Base-by-base conservation (phyloP, 2,888 invertebrate species). In the Eugnorisma glareosa region DNA sequence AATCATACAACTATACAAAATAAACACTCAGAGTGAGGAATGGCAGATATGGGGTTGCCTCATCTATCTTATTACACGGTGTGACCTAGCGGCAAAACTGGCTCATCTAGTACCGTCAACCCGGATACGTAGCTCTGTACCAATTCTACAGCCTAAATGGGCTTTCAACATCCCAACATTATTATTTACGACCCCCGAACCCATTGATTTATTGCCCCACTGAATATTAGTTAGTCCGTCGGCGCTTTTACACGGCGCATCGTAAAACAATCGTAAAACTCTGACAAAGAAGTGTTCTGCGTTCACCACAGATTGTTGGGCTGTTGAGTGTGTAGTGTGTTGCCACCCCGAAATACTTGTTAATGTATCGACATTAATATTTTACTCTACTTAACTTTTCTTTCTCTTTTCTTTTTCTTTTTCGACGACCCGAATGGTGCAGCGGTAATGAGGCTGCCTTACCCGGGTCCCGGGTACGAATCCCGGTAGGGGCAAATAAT, bases 241-340 rank as follows among this genome's bases (percentile, higher is more conserved):
- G 80, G 72, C 35, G 48, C 69, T 63, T 86, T 75, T 69, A 83
- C 75, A 67, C 28, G 74, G 28, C 21, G 13, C 35, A n/a, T 83
- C 84, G 84, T 84, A 83, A 84, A 84, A 73, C 18, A n/a, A 73
- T 86, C 86, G 75, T 84, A 59, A 86, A 83, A 43, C n/a, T 66
- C 54, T 15, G 63, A 84, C 75, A 84, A 84, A 75, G 86, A 70
- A 18, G 45, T 67, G 61, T 28, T 57, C 57, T 73, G 61, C 69
- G 61, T 67, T 78, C 57, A 70, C 48, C 77, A 37, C 31, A 54
- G 61, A 69, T 35, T 61, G 75, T 68, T n/a, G 37, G 61, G 54
- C 21, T 63, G 40, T 35, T 59, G 15, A 61, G 77, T 64, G 13
- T 45, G 24, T 15, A 45, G 48, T 54, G 40, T 73, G 86, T 64